Conservation (phyloP, 2,888 invertebrate genomes). For the Agrochola litura region DNA sequence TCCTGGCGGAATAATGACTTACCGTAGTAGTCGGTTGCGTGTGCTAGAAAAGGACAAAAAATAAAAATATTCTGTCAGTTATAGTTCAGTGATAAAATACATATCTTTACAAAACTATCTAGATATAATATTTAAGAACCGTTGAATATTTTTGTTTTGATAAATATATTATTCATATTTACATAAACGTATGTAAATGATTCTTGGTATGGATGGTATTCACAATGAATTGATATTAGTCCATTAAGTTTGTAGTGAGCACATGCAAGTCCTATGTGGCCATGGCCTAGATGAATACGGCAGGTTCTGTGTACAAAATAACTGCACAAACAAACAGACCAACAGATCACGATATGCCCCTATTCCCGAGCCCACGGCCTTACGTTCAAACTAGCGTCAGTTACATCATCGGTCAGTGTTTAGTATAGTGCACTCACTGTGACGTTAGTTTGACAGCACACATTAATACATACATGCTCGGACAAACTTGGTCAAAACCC, state of each 20-base stretch:
- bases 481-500: constrained; percentile 55
- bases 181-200: constrained; percentile 63
- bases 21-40: constrained; percentile 99
- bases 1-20: constrained; percentile 95
- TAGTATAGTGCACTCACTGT: constrained; percentile 54
- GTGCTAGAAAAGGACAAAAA: constrained; percentile 93
- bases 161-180: constrained; percentile 60
- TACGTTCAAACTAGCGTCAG: constrained; percentile 58
- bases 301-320: constrained; percentile 30
- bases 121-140: constrained; percentile 52
- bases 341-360: constrained; percentile 3
- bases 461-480: constrained; percentile 55
- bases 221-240: constrained; percentile 77
- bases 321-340: constrained; percentile 10
- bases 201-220: constrained; percentile 72
- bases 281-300: constrained; percentile 67
- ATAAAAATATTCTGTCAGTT: constrained; percentile 85
- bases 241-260: constrained; percentile 72
- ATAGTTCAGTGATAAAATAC: constrained; percentile 66
- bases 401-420: constrained; percentile 51
- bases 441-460: constrained; percentile 61
- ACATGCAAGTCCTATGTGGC: constrained; percentile 76
- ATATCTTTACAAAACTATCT: constrained; percentile 62
- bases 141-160: constrained; percentile 66
- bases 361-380: constrained; percentile 53